Conservation (phyloP, 2,797 vertebrate genomes). For the Sebastes taczanowskii region DNA sequence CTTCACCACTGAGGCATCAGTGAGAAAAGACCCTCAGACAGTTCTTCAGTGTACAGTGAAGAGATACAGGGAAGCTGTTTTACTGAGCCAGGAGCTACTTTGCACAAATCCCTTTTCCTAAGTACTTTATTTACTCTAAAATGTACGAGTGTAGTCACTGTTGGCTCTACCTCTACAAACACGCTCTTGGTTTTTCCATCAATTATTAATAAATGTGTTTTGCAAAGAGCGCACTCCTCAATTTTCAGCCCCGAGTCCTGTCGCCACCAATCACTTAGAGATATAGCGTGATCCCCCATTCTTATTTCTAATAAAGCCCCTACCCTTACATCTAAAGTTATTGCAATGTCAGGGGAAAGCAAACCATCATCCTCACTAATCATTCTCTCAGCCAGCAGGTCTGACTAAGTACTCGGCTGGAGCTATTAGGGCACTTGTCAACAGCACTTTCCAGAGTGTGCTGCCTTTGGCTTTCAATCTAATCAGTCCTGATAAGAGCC, state of each 20-base stretch:
- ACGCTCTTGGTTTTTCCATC: conserved; percentile 32
- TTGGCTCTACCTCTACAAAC: conserved; percentile 29
- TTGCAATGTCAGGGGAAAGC: conserved; percentile 57
- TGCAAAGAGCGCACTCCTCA: conserved; percentile 37
- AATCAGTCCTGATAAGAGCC: conserved; percentile 63
- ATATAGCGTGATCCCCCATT: conserved; percentile 17
- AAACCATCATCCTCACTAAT: conserved; percentile 66
- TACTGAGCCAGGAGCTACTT: not conserved
- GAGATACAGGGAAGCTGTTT: not conserved
- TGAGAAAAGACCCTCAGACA: conserved; percentile 15
- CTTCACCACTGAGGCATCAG: conserved; percentile 4
- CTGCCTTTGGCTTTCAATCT: conserved; percentile 64
- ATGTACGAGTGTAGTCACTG: conserved; percentile 15
- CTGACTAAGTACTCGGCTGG: conserved; percentile 58
- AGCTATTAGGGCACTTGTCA: conserved; percentile 76
- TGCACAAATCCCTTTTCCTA: conserved; percentile 9
- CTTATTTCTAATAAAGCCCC: conserved; percentile 46
- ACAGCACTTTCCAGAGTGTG: conserved; percentile 67
- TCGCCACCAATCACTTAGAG: conserved; percentile 43
- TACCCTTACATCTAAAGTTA: conserved; percentile 35
- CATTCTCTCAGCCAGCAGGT: conserved; percentile 59
- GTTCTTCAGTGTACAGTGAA: not conserved
- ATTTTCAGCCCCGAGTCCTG: conserved; percentile 22
- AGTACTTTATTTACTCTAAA: conserved; percentile 43
- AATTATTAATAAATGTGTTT: conserved; percentile 61